These are phyloP conservation scores for Petrocephalus microphthalmus DNA, from an alignment of 2,113 vertebrate genomes.

Conservation along the genomic window DNA sequence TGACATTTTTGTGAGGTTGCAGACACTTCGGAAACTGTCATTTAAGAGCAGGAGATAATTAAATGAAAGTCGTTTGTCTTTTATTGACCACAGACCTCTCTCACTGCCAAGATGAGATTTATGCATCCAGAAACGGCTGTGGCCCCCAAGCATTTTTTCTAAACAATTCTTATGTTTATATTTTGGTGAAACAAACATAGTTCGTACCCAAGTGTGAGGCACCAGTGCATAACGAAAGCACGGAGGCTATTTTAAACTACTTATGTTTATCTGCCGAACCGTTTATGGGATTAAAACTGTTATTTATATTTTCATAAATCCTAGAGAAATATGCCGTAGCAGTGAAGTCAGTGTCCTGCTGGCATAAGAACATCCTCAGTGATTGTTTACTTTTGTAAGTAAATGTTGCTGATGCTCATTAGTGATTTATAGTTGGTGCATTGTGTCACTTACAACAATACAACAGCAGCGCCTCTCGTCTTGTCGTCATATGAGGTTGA, in stretches of 20 bases:
- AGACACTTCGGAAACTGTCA: conserved; percentile 14
- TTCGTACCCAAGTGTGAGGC: conserved; percentile 39
- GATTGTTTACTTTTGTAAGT: background rate
- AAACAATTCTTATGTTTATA: conserved; percentile 34
- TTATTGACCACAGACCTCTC: conserved; percentile 35
- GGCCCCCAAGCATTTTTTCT: conserved; percentile 45
- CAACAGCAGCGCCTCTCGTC: background rate
- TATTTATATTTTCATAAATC: conserved; percentile 39
- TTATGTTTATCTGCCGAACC: conserved; percentile 24
- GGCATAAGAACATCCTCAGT: conserved; percentile 60
- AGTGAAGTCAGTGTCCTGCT: conserved; percentile 39
- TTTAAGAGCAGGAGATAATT: conserved; percentile 45
- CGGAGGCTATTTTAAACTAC: conserved; percentile 24
- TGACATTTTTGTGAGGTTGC: background rate
- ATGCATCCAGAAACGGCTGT: conserved; percentile 46
- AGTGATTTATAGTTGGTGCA: background rate
- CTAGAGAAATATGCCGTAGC: conserved; percentile 40
- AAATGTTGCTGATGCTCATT: background rate
- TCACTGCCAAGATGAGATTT: conserved; percentile 43
- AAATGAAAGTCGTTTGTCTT: conserved; percentile 47
- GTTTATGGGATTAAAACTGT: conserved; percentile 25
- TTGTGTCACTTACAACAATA: background rate
- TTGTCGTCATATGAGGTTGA: background rate
- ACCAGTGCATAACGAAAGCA: conserved; percentile 41
- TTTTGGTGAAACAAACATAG: conserved; percentile 20